Conservation (phyloP, 2,888 invertebrate genomes). For the Dorcus parallelipipedus region DNA sequence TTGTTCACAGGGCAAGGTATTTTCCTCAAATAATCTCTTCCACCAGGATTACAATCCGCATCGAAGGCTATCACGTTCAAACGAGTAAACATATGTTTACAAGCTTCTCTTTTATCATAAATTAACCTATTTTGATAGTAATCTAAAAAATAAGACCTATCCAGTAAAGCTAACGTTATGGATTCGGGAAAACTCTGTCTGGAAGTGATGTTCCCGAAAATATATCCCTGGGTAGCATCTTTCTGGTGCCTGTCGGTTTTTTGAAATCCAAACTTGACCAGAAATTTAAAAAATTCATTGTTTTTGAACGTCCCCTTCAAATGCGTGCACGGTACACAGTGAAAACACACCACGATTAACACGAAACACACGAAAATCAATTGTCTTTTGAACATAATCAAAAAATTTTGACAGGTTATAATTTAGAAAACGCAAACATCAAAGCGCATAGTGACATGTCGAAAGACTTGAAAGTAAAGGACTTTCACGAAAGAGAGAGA, state of each 20-base stretch:
- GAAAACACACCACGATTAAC: slow-evolving; percentile 27
- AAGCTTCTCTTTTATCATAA: slow-evolving; percentile 68
- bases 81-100: slow-evolving; percentile 82
- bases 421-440: too few relatives aligned
- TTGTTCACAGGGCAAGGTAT: slow-evolving; percentile 77
- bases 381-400: slow-evolving; percentile 17
- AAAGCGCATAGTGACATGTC: too few relatives aligned
- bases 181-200: slow-evolving; percentile 62
- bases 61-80: slow-evolving; percentile 83
- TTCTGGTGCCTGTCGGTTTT: slow-evolving; percentile 86
- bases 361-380: slow-evolving; percentile 27
- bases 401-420: slow-evolving; percentile 18
- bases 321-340: slow-evolving; percentile 42
- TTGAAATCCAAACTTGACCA: slow-evolving; percentile 95
- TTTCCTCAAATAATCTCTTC: slow-evolving; percentile 75
- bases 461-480: too few relatives aligned
- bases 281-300: slow-evolving; percentile 81
- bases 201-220: slow-evolving; percentile 92
- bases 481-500: too few relatives aligned
- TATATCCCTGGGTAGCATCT: slow-evolving; percentile 87
- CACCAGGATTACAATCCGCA: slow-evolving; percentile 72
- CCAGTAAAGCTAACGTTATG: slow-evolving; percentile 85
- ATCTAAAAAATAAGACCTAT: slow-evolving; percentile 82
- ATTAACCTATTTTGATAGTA: slow-evolving; percentile 79
- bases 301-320: slow-evolving; percentile 64